Evolutionary conservation across 2,113 vertebrate species (phyloP), one percentile per base, ranked within the genome.

Genomic region (Gavia stellata): DNA sequence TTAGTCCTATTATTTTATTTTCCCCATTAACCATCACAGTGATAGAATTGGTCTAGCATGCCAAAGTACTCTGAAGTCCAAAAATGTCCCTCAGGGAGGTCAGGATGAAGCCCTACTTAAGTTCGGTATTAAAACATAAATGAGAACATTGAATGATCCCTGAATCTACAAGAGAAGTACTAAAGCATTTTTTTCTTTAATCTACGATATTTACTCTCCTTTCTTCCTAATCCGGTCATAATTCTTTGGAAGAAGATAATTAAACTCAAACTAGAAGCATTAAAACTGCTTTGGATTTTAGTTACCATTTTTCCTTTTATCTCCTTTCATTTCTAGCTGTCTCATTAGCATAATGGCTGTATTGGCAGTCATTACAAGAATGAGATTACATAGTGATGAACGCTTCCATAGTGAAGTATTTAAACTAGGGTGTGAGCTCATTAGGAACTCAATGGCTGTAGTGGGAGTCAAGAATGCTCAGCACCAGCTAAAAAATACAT

Each of bases 271-370:
- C 81, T 81, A 84, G 38, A 74, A 85, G 23, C 15, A 65, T 40
- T 70, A 82, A 92, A 94, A 91, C 17, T 52, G 20, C 49, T 85
- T 93, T 90, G 82, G 73, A 81, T 92, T 92, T 94, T 81, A 90
- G 81, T 82, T 91, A 42, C 91, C 2, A 1, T 81, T 65, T 95
- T 95, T 86, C 25, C n/a, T 89, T 91, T 84, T 86, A 80, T 93
- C 70, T 91, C 49, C 47, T 92, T 97, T 95, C 66, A 90, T 88
- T 92, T 96, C 84, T 96, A 71, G 49, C 29, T 95, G 55, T 95
- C 85, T 96, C 61, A 82, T 97, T 95, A 90, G 36, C 73, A 92
- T 97, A 96, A 97, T 92, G 87, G 68, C 70, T 93, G 38, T 90
- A 95, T 90, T 94, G 93, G 75, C 80, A 96, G 55, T 96, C 91